Percentiles rank a stretch among this genome's conserved stretches.
Evolutionary conservation across 2,113 vertebrate genomes (phyloP).

Genomic region (Muntiacus muntjak): DNA sequence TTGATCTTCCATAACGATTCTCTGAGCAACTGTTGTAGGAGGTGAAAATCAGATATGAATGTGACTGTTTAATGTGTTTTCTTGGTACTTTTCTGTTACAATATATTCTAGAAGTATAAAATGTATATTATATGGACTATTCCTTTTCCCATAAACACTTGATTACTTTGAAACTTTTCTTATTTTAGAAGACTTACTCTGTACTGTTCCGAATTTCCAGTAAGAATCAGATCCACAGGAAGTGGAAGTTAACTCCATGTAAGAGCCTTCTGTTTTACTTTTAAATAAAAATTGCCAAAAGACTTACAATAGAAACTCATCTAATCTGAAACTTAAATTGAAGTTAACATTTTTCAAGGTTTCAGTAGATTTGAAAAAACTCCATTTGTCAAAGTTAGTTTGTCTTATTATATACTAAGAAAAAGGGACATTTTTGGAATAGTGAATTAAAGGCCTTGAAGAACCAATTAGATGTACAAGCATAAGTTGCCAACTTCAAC

Average conservation of each 20-base stretch:
- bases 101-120: not conserved
- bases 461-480: not conserved
- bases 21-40: conserved; percentile 60
- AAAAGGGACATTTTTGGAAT: not conserved
- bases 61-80: not conserved
- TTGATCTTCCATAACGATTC: conserved; percentile 65
- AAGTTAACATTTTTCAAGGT: conserved; percentile 20
- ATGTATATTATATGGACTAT: not conserved
- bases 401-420: not conserved
- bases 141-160: not conserved
- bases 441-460: not conserved
- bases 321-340: conserved; percentile 8
- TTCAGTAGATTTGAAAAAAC: conserved; percentile 16
- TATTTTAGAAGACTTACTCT: not conserved
- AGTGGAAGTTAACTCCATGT: not conserved
- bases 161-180: not conserved
- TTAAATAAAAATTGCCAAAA: not conserved
- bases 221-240: not conserved
- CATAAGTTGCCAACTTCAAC: not conserved
- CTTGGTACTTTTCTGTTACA: not conserved
- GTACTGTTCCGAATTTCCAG: not conserved
- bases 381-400: not conserved
- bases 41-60: not conserved
- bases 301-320: not conserved
- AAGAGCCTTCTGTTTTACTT: not conserved